Percentiles rank a stretch among this genome's conserved stretches.
Conservation (phyloP, 2,797 vertebrate genomes). For the Chaetodon trifasciatus region DNA sequence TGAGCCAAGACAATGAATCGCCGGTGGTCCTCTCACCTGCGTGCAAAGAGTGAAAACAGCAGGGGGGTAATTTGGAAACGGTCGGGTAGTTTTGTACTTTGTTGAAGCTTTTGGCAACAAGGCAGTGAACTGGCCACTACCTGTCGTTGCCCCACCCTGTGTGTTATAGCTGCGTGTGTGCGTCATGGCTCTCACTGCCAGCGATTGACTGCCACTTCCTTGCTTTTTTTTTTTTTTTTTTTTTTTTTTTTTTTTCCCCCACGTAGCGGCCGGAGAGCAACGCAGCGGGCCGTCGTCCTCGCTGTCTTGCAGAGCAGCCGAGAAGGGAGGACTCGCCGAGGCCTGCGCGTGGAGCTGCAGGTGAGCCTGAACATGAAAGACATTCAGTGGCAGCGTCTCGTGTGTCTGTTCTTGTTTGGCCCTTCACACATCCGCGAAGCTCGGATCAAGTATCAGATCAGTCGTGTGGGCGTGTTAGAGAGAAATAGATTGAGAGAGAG, state of each 20-base stretch:
- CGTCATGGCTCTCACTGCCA: slow-evolving; percentile 68
- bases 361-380: slow-evolving; percentile 53
- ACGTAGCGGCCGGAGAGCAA: slow-evolving; percentile 54
- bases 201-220: slow-evolving; percentile 69
- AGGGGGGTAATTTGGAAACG: slow-evolving; percentile 16
- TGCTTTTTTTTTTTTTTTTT: slow-evolving; percentile 39
- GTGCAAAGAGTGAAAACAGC: slow-evolving; percentile 10
- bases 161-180: slow-evolving; percentile 47
- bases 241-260: slow-evolving; percentile 5
- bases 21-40: slow-evolving; percentile 55
- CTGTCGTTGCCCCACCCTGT: slow-evolving; percentile 79
- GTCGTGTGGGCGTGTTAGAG: slow-evolving; percentile 58
- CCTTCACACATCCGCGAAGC: slow-evolving; percentile 46
- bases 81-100: slow-evolving; percentile 63
- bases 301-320: slow-evolving; percentile 8
- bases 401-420: slow-evolving; percentile 50
- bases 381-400: slow-evolving; percentile 23
- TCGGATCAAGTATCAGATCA: slow-evolving; percentile 67
- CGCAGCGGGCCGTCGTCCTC: background rate
- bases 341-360: slow-evolving; percentile 48
- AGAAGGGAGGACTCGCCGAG: slow-evolving; percentile 13
- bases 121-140: slow-evolving; percentile 77
- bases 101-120: slow-evolving; percentile 65
- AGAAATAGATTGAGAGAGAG: slow-evolving; percentile 42
- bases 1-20: slow-evolving; percentile 26